phyloP scores from a whole-genome alignment of 2,888 invertebrate species.

The Phyllotreta striolata region DNA sequence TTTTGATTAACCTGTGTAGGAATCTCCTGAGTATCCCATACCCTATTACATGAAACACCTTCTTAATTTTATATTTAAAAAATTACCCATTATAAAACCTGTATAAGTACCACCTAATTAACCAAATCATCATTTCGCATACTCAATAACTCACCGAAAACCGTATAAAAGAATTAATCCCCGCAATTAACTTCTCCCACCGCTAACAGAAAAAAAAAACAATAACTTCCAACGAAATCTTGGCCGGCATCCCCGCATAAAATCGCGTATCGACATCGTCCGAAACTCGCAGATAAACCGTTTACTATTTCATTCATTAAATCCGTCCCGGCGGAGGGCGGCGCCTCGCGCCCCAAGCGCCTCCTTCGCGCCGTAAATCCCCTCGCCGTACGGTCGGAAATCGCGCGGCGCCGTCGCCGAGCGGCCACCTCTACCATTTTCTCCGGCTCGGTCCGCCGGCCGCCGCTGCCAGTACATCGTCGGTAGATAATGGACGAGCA shows the following conservation, averaged over 20 bases:
- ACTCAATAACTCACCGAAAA: too few species aligned
- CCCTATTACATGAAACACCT: too few species aligned
- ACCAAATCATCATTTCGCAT: too few species aligned
- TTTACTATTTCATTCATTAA: constrained; percentile 57
- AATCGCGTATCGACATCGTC: constrained; percentile 38
- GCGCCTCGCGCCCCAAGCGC: constrained; percentile 30
- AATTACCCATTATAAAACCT: too few species aligned
- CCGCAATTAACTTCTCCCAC: too few species aligned
- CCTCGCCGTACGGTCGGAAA: constrained; percentile 33
- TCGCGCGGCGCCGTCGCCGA: constrained; percentile 23
- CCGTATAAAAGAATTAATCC: too few species aligned
- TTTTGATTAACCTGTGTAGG: too few species aligned
- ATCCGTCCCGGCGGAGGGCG: constrained; percentile 52
- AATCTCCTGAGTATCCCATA: too few species aligned
- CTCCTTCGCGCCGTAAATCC: constrained; percentile 39
- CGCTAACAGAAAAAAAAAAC: too few species aligned
- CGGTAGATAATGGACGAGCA: constrained; percentile 52
- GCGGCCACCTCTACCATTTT: constrained; percentile 38
- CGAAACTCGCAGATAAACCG: constrained; percentile 46
- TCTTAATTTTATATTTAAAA: too few species aligned
- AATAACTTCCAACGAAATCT: constrained; percentile 12
- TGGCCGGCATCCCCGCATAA: constrained; percentile 27
- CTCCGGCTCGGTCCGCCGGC: constrained; percentile 51
- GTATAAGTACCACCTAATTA: too few species aligned
- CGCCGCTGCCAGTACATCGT: constrained; percentile 56